Evolutionary conservation across 1,140 invertebrate species (phyloP), one percentile per base, ranked within the genome.

Genomic region (Campoletis sonorensis): DNA sequence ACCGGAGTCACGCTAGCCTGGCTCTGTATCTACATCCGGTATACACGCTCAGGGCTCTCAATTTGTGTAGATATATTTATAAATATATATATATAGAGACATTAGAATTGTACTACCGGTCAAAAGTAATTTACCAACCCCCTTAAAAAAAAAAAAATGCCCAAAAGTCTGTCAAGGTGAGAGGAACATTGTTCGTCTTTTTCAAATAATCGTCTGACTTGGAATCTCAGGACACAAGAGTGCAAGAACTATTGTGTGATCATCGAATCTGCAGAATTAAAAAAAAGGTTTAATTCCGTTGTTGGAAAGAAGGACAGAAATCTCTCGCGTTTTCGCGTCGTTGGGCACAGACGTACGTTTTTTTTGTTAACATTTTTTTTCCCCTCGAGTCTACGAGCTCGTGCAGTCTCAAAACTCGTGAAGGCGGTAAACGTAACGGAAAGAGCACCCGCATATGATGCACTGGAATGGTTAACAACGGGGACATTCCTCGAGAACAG

Each of bases 1-100:
- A 73, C 71, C 71, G 71, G 71, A 73, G 71, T 73, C 71, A 73
- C 71, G 71, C 71, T 73, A 73, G 71, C 71, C 71, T 73, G 71
- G n/a, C 71, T 73, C 71, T 54, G 40, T 51, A 73, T 73, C 71
- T 73, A 54, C 71, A 73, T 73, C 71, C 71, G 71, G 71, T 73
- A 33, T 68, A 68, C 64, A 68, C 64, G 64, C 64, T 68, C 64
- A 4, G 26, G 10, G 4, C 58, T 64, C n/a, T 26, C 23, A 10
- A 21, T 64, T 23, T 26, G 16, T n/a, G n/a, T n/a, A n/a, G n/a
- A n/a, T n/a, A n/a, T n/a, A n/a, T n/a, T n/a, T n/a, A n/a, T n/a
- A n/a, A n/a, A n/a, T n/a, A n/a, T n/a, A n/a, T n/a, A n/a, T n/a
- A n/a, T n/a, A 64, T 26, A 26, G 27, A 64, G 27, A 26, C 27